Percentiles rank a stretch among this genome's conserved stretches.
Conservation (phyloP, 1,140 invertebrate genomes). For the Bombus huntii region DNA sequence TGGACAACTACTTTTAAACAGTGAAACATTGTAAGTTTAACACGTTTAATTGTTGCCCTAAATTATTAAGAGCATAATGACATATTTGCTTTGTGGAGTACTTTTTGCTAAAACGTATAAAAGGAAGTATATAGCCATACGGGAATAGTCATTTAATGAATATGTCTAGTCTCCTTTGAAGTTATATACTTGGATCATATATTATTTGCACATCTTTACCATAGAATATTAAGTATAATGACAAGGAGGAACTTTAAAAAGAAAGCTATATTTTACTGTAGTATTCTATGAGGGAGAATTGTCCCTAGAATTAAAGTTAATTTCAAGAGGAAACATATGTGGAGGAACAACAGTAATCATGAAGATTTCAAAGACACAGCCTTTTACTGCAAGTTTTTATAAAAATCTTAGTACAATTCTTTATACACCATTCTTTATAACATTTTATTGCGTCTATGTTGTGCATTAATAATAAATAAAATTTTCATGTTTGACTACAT, state of each 20-base stretch:
- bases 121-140: not conserved
- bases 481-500: conserved; percentile 34
- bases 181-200: conserved; percentile 32
- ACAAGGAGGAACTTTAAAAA: conserved; percentile 24
- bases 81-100: conserved; percentile 28
- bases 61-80: conserved; percentile 44
- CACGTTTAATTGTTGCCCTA: conserved; percentile 12
- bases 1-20: conserved; percentile 7
- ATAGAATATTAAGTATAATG: not conserved
- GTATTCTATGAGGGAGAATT: not conserved
- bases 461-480: conserved; percentile 48
- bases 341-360: not conserved
- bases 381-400: conserved; percentile 57
- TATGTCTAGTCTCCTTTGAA: conserved; percentile 37
- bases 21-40: conserved; percentile 20
- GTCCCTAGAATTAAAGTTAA: not conserved
- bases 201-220: conserved; percentile 34
- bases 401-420: conserved; percentile 61
- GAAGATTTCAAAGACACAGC: conserved; percentile 33
- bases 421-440: conserved; percentile 54
- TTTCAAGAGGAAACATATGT: not conserved
- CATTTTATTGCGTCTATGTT: conserved; percentile 48
- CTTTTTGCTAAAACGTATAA: not conserved
- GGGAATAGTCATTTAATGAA: conserved; percentile 19
- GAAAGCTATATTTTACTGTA: conserved; percentile 29